Percentiles rank a stretch among this genome's conserved stretches.
Evolutionary conservation across 2,888 invertebrate species (phyloP).

Genomic region (Synanthedon tipuliformis): DNA sequence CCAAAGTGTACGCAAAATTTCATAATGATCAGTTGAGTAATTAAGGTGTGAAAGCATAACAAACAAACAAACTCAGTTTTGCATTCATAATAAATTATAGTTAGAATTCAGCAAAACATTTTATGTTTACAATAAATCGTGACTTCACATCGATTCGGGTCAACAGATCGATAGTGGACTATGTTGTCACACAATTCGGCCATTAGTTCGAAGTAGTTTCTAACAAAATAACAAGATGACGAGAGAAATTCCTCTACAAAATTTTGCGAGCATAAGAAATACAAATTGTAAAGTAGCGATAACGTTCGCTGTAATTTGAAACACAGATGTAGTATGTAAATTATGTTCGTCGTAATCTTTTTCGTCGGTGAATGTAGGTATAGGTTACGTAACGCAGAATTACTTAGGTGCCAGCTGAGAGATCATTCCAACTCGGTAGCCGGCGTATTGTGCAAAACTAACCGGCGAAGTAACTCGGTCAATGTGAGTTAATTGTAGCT

Average conservation of each 20-base stretch:
- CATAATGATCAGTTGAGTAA: no score
- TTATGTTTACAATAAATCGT: neutral
- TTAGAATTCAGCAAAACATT: neutral
- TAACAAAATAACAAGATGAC: no score
- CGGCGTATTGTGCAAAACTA: neutral
- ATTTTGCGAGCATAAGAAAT: no score
- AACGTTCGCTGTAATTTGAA: no score
- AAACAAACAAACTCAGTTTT: no score
- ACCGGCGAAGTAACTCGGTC: neutral
- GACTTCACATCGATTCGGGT: slow-evolving; percentile 9
- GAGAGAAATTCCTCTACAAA: no score
- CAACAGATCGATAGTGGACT: slow-evolving; percentile 15
- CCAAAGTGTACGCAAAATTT: no score
- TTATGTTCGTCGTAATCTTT: neutral
- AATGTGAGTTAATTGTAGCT: neutral
- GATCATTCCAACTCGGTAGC: slow-evolving; percentile 10
- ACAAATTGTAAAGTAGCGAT: no score
- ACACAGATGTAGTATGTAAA: no score
- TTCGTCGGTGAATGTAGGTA: neutral
- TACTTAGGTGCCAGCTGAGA: slow-evolving; percentile 16
- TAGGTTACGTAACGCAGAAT: slow-evolving; percentile 9
- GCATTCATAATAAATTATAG: no score
- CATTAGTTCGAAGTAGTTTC: slow-evolving; percentile 4
- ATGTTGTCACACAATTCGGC: slow-evolving; percentile 1
- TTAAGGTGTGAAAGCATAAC: no score